Evolutionary conservation across 2,113 vertebrate genomes (phyloP).

Genomic region (human): GRCh38 chr9:31700501-31701000

Average conservation of each 20-base stretch:
- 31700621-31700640: too few relatives aligned
- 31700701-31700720: neutral
- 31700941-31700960: neutral
- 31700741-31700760: neutral
- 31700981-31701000: neutral
- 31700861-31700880: neutral
- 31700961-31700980: neutral
- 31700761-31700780: neutral
- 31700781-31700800: neutral
- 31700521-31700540: neutral
- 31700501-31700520: neutral
- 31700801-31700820: neutral
- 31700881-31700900: neutral
- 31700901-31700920: neutral
- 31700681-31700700: neutral
- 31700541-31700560: accelerated
- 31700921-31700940: neutral
- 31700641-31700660: neutral
- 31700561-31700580: neutral
- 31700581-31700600: too few relatives aligned
- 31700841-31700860: neutral
- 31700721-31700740: neutral
- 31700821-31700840: neutral
- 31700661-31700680: neutral
- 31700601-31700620: neutral